A percentile compares a stretch with the other conserved stretches of the same genome.
Conservation (phyloP, 2,888 invertebrate genomes). For the Chaetoderma sp. region DNA sequence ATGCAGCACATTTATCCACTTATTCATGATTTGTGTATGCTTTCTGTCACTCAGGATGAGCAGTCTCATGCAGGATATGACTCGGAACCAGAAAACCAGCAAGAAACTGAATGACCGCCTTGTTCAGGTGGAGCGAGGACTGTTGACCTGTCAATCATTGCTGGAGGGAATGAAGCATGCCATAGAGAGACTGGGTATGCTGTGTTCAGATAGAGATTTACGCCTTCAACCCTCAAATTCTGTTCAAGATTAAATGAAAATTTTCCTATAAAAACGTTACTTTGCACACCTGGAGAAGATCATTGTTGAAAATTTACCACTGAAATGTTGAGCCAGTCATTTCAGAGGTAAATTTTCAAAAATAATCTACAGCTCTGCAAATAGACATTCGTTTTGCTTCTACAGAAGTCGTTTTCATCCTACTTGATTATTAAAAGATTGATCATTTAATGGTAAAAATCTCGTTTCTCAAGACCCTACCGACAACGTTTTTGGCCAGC, state of each 20-base stretch:
- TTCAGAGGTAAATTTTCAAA: too few species aligned
- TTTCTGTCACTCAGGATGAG: constrained; percentile 37
- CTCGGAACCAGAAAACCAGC: constrained; percentile 54
- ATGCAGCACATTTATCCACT: too few species aligned
- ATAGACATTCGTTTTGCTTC: not conserved
- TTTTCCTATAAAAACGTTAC: too few species aligned
- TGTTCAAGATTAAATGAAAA: too few species aligned
- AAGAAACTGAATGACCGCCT: constrained; percentile 62
- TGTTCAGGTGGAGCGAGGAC: constrained; percentile 64
- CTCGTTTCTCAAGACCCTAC: not conserved
- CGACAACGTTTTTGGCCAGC: too few species aligned
- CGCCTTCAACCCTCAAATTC: too few species aligned
- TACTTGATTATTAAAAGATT: not conserved
- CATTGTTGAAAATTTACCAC: too few species aligned
- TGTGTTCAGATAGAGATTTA: too few species aligned
- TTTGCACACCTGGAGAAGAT: not conserved
- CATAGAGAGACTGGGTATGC: constrained; percentile 42
- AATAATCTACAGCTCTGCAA: too few species aligned
- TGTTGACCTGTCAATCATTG: constrained; percentile 48
- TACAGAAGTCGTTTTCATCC: too few species aligned
- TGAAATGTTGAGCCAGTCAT: too few species aligned
- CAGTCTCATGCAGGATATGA: constrained; percentile 48
- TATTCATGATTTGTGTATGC: too few species aligned
- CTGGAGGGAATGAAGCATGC: constrained; percentile 56
- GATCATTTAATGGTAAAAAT: not conserved